Evolutionary conservation across 2,797 vertebrate species (phyloP).

Genomic region (Phaenicophaeus curvirostris): DNA sequence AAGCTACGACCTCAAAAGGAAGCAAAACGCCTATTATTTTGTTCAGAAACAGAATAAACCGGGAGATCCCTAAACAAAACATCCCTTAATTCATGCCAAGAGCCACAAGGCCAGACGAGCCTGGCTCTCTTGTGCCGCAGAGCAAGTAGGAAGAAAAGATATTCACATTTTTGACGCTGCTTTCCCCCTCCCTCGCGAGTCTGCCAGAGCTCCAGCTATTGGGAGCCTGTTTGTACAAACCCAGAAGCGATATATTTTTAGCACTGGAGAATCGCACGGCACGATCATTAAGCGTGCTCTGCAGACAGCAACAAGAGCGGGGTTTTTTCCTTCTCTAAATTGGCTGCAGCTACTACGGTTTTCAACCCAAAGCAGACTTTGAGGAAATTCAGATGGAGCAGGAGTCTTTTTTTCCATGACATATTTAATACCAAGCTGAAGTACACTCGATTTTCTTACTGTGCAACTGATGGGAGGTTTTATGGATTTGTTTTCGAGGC

Average conservation of each 20-base stretch:
- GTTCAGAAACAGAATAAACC: background rate
- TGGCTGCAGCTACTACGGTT: conserved; percentile 40
- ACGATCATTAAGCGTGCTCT: conserved; percentile 35
- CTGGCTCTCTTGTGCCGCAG: background rate
- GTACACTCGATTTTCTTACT: background rate
- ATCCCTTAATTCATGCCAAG: background rate
- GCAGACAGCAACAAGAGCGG: conserved; percentile 48
- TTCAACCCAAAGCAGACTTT: conserved; percentile 59
- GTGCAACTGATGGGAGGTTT: conserved; percentile 3
- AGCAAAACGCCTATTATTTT: background rate
- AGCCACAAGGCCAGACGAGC: background rate
- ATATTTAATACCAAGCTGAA: conserved; percentile 7
- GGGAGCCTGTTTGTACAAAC: conserved; percentile 29
- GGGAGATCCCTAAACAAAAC: background rate
- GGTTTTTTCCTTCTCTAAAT: conserved; percentile 56
- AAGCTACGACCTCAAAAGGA: background rate
- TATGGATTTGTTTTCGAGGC: conserved; percentile 31
- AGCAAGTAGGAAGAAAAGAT: background rate
- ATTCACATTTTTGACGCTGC: background rate
- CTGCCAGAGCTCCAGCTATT: conserved; percentile 44
- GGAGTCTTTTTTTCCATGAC: conserved; percentile 44
- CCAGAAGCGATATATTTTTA: conserved; percentile 60
- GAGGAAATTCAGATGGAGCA: conserved; percentile 46
- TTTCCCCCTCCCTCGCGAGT: background rate
- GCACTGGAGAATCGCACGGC: conserved; percentile 34